phyloP scores from a whole-genome alignment of 1,140 invertebrate species.

The Varroa destructor region DNA sequence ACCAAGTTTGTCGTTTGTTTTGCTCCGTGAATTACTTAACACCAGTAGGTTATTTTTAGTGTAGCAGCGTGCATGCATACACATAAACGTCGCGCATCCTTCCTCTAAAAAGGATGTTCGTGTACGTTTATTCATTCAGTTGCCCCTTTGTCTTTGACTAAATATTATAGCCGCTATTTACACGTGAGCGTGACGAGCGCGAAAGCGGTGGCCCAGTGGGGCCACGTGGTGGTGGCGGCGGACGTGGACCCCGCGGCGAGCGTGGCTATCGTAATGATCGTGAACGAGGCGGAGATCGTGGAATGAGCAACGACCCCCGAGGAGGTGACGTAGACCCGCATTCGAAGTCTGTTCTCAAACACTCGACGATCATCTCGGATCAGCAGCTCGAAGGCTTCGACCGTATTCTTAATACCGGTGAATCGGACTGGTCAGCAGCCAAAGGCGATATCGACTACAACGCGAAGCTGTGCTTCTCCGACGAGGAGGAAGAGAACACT shows the following conservation, averaged over 20 bases:
- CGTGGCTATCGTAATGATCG: conserved; percentile 16
- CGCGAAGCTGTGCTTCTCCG: conserved; percentile 23
- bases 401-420: conserved; percentile 12
- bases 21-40: too few relatives aligned
- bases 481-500: conserved; percentile 5
- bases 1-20: too few relatives aligned
- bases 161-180: too few relatives aligned
- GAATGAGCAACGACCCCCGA: conserved; percentile 19
- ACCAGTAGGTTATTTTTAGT: too few relatives aligned
- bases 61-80: too few relatives aligned
- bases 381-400: conserved; percentile 28
- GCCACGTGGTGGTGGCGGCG: too few relatives aligned
- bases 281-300: background rate
- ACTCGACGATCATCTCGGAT: conserved; percentile 24
- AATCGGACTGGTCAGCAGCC: conserved; percentile 21
- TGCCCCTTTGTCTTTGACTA: too few relatives aligned
- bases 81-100: too few relatives aligned
- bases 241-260: background rate
- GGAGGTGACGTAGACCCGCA: background rate
- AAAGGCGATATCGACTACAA: conserved; percentile 28
- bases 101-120: too few relatives aligned
- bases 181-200: too few relatives aligned
- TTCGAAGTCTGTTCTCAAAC: conserved; percentile 20
- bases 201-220: too few relatives aligned
- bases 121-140: too few relatives aligned